Evolutionary conservation across 2,113 vertebrate species (phyloP).

Genomic region (Conger conger): DNA sequence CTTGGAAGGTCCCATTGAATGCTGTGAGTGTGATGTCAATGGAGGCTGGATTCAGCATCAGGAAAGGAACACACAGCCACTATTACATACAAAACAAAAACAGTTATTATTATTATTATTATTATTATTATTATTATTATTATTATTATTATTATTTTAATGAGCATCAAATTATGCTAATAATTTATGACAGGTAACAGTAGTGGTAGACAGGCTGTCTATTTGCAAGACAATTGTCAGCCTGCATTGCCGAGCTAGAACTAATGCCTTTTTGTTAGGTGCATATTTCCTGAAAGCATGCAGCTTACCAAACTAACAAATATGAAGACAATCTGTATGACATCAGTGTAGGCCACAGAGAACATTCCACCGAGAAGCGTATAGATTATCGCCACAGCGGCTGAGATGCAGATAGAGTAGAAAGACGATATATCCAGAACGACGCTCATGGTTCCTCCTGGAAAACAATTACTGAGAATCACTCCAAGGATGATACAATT

Average conservation of each 20-base stretch:
- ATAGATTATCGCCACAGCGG: conserved; percentile 59
- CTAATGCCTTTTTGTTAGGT: background rate
- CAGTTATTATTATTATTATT: too few species aligned
- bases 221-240: too few species aligned
- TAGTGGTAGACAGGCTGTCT: too few species aligned
- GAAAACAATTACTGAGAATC: too few species aligned
- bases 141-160: too few species aligned
- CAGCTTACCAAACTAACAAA: conserved; percentile 55
- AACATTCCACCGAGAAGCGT: conserved; percentile 61
- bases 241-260: background rate
- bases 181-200: too few species aligned
- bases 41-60: conserved; percentile 63
- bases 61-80: conserved; percentile 63
- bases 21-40: conserved; percentile 62
- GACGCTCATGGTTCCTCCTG: conserved; percentile 59
- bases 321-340: conserved; percentile 55
- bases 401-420: conserved; percentile 50
- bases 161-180: too few species aligned
- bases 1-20: conserved; percentile 61
- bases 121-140: too few species aligned
- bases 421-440: conserved; percentile 51
- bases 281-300: background rate
- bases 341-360: conserved; percentile 63
- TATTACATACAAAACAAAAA: conserved; percentile 33
- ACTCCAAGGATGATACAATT: background rate